Evolutionary conservation across 2,113 vertebrate genomes (phyloP).

Genomic region (Bucco capensis): DNA sequence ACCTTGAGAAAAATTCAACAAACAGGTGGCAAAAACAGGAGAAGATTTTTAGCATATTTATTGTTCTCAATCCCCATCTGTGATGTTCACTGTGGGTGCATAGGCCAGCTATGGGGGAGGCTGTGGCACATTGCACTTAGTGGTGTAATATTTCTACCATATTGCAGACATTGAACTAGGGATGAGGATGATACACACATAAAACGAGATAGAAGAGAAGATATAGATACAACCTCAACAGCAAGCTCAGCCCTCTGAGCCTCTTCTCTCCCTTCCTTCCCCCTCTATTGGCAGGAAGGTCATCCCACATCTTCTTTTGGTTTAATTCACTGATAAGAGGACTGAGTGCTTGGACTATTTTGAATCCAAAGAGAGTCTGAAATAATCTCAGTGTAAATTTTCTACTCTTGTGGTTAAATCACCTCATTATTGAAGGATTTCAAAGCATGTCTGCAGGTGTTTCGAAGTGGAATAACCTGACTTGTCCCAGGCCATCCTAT

Average conservation of each 20-base stretch:
- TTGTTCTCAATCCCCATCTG: neutral
- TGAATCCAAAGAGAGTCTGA: neutral
- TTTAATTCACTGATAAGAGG: neutral
- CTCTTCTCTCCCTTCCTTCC: neutral
- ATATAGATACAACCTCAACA: neutral
- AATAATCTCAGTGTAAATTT: slow-evolving; percentile 56
- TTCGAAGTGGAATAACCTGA: neutral
- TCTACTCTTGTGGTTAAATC: neutral
- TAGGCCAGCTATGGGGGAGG: neutral
- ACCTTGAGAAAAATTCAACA: neutral
- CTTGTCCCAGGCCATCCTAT: neutral
- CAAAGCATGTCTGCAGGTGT: neutral
- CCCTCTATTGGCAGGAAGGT: neutral
- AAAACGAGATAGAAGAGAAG: neutral
- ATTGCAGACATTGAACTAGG: neutral
- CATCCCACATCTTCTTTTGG: neutral
- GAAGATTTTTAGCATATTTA: neutral
- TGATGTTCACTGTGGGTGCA: neutral
- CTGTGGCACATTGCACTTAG: neutral
- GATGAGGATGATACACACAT: neutral
- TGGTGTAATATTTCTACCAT: neutral
- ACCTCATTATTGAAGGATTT: slow-evolving; percentile 36
- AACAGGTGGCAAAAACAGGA: neutral
- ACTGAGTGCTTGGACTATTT: neutral
- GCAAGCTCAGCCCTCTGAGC: neutral